Conservation (phyloP, 2,113 vertebrate genomes). For the Cyprinodon brontotheroides region DNA sequence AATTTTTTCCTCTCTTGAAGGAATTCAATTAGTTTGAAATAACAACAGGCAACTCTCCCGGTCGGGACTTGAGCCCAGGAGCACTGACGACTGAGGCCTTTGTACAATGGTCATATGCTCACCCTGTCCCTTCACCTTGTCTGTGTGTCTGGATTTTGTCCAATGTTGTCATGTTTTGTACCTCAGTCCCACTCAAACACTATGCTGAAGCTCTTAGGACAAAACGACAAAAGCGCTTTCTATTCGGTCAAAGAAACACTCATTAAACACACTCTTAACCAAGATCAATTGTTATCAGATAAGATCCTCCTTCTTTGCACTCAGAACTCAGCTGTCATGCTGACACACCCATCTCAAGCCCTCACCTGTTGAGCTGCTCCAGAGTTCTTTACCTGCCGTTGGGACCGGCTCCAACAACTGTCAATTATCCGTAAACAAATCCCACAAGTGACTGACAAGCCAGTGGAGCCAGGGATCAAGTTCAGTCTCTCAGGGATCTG, state of each 20-base stretch:
- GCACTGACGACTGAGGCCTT: no score
- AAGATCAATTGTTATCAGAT: constrained; percentile 31
- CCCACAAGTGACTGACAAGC: constrained; percentile 77
- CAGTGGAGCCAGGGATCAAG: constrained; percentile 79
- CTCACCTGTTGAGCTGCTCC: constrained; percentile 65
- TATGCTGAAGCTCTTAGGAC: neutral
- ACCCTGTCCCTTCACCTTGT: neutral
- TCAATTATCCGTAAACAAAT: constrained; percentile 89
- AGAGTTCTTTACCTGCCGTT: constrained; percentile 76
- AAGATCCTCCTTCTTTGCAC: constrained; percentile 9
- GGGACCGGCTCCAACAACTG: constrained; percentile 81
- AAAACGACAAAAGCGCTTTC: constrained; percentile 8
- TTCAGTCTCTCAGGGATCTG: constrained; percentile 85
- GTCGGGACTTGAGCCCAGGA: no score
- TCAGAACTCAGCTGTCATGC: constrained; percentile 33
- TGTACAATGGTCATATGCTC: no score
- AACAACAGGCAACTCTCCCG: no score
- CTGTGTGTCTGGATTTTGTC: neutral
- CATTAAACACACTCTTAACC: constrained; percentile 38
- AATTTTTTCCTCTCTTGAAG: no score
- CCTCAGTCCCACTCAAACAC: neutral
- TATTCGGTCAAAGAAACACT: constrained; percentile 15
- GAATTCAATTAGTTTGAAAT: no score
- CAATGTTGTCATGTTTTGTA: neutral
- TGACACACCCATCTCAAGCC: constrained; percentile 37